These are phyloP conservation scores for Virgularia gustaviana DNA, from an alignment of 92 coral and sea anemone genomes.

Conservation along the genomic window DNA sequence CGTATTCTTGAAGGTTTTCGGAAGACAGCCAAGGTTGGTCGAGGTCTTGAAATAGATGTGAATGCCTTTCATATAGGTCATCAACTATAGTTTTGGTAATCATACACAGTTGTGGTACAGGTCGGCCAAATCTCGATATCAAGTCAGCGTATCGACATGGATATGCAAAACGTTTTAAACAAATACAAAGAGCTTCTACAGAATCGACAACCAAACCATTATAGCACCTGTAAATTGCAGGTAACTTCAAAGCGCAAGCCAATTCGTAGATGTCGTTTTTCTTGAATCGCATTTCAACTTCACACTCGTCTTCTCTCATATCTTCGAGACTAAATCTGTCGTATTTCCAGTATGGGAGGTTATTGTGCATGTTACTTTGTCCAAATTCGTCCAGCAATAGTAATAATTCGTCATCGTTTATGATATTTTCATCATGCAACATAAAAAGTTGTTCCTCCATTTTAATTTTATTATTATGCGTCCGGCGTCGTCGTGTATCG, in stretches of 20 bases:
- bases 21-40: slow-evolving; percentile 59
- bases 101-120: slow-evolving; percentile 52
- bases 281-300: slow-evolving; percentile 11
- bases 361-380: not conserved
- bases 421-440: not conserved
- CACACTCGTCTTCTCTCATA: slow-evolving; percentile 17
- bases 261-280: slow-evolving; percentile 4
- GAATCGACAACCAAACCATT: not conserved
- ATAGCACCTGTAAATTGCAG: not conserved
- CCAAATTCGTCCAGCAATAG: not conserved
- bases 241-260: not conserved
- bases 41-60: slow-evolving; percentile 36
- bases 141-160: slow-evolving; percentile 26
- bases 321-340: slow-evolving; percentile 4
- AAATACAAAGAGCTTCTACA: slow-evolving; percentile 20
- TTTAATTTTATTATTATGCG: not conserved
- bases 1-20: slow-evolving; percentile 46
- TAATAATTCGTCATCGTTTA: slow-evolving; percentile 7
- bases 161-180: slow-evolving; percentile 11
- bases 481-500: not conserved
- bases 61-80: slow-evolving; percentile 15
- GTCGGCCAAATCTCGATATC: slow-evolving; percentile 57
- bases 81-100: slow-evolving; percentile 42
- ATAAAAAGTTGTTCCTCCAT: slow-evolving; percentile 12
- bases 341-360: slow-evolving; percentile 18